These are phyloP conservation scores for Hydraecia micacea DNA, from an alignment of 2,888 invertebrate genomes.

Conservation along the genomic window DNA sequence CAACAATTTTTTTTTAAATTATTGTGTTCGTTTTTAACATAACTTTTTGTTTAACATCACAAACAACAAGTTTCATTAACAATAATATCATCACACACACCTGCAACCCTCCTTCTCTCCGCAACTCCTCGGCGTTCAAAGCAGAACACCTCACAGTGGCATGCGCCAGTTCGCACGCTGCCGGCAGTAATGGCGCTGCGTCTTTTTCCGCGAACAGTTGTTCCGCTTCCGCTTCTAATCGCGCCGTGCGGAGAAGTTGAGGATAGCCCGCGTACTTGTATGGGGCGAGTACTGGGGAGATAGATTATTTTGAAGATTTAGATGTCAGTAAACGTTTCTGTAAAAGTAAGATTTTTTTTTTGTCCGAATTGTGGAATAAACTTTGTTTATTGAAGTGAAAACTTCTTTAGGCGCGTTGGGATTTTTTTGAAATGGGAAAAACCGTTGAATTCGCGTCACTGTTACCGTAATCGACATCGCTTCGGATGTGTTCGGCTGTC, in stretches of 20 bases:
- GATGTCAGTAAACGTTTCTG: neutral
- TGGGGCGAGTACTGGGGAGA: constrained; percentile 94
- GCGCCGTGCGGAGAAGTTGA: constrained; percentile 98
- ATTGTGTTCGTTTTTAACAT: too few relatives aligned
- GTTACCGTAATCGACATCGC: too few relatives aligned
- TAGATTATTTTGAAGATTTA: neutral
- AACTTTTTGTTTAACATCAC: too few relatives aligned
- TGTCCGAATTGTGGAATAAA: too few relatives aligned
- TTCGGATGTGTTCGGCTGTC: too few relatives aligned
- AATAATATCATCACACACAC: too few relatives aligned
- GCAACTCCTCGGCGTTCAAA: constrained; percentile 98
- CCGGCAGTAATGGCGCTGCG: constrained; percentile 92
- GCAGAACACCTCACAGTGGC: constrained; percentile 99
- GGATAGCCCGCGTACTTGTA: constrained; percentile 99
- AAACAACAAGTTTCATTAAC: too few relatives aligned
- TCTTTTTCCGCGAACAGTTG: constrained; percentile 93
- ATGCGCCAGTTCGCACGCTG: constrained; percentile 98
- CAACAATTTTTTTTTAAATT: too few relatives aligned
- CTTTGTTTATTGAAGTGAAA: too few relatives aligned
- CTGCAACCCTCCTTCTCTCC: constrained; percentile 98
- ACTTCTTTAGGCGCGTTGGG: too few relatives aligned
- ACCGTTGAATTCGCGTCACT: too few relatives aligned
- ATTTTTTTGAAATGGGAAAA: too few relatives aligned
- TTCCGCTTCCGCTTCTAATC: constrained; percentile 97
- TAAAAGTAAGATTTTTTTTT: neutral